Evolutionary conservation across 2,113 vertebrate genomes (phyloP), one percentile per base, ranked within the genome.

Genomic region (Anolis carolinensis): DNA sequence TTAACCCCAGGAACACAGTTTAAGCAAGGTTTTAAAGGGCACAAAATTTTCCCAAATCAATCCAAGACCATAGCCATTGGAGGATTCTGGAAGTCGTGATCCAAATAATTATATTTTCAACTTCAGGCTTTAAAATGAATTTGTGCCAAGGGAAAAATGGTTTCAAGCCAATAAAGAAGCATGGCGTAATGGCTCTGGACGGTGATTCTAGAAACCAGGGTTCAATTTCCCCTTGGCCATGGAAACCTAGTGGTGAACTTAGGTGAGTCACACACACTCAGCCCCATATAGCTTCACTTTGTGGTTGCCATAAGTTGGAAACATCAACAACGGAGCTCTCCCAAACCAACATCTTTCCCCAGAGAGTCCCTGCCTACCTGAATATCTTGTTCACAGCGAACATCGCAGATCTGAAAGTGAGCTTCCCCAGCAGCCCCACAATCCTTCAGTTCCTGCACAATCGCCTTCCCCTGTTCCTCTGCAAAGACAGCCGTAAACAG

Each of bases 361-460:
- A 25, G 48, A 13, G 36, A 67, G 2, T 59, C 79, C 50, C 48
- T 44, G 52, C 78, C 39, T 68, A 86, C 85, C 79, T 86, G 36
- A 65, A 86, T 86, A 25, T 81, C 85, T 30, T 39, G 7, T 74
- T 86, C 85, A 34, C 5, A 36, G 32, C 16, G 59, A 23, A 86
- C 79, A 70, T 70, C n/a, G 2, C 83, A 76, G 67, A 62, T 39
- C 30, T 88, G 39, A 59, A 65, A 76, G 44, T 25, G 39, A 23
- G 55, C 30, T 9, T 39, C 50, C 6, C 71, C 32, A 18, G 50
- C 59, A 14, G 39, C 6, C 4, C 44, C 9, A 1, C 2, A 83
- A 55, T n/a, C 13, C 39, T 63, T 2, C 6, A 65, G 65, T 34
- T 52, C 25, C 20, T 3, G 44, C 50, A 52, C 32, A 32, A 83